Conservation (phyloP, 2,113 vertebrate species). For the pig (Sus scrofa) region DNA sequence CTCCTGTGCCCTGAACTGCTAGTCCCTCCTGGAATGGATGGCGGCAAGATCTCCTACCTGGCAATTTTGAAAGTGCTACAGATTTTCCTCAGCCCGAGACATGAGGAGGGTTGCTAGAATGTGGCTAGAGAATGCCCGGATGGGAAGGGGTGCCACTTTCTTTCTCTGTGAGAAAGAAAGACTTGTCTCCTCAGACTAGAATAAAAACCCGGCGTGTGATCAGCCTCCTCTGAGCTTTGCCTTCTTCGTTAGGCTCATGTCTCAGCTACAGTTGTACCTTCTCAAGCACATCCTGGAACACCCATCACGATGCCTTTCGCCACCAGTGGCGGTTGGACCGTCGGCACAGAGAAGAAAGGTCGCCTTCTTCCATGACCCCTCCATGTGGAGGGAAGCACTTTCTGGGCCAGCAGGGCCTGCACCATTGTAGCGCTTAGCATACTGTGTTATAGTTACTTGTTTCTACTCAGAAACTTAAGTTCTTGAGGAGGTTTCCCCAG, state of each 20-base stretch:
- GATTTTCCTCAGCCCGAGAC: constrained; percentile 37
- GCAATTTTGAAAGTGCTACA: constrained; percentile 42
- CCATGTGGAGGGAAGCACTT: neutral
- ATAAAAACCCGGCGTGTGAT: constrained; percentile 1
- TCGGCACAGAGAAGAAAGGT: neutral
- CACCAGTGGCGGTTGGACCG: neutral
- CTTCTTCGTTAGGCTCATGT: neutral
- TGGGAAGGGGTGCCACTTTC: neutral
- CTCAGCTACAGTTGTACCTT: constrained; percentile 15
- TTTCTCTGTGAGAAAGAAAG: constrained; percentile 8
- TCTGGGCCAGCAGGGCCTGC: neutral
- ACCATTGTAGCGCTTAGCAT: neutral
- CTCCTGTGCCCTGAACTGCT: neutral
- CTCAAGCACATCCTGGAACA: neutral
- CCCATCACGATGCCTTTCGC: neutral
- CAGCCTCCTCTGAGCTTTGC: neutral
- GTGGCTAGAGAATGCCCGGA: neutral
- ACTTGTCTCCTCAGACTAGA: neutral
- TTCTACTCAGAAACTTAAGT: constrained; percentile 23
- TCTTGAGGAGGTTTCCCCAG: constrained; percentile 12
- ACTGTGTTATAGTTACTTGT: constrained; percentile 5
- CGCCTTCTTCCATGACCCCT: neutral
- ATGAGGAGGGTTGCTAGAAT: neutral
- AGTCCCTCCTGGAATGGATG: constrained; percentile 23
- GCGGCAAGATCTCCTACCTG: constrained; percentile 31